These are phyloP conservation scores for Mayetiola destructor DNA, from an alignment of 2,888 invertebrate genomes.

Conservation along the genomic window DNA sequence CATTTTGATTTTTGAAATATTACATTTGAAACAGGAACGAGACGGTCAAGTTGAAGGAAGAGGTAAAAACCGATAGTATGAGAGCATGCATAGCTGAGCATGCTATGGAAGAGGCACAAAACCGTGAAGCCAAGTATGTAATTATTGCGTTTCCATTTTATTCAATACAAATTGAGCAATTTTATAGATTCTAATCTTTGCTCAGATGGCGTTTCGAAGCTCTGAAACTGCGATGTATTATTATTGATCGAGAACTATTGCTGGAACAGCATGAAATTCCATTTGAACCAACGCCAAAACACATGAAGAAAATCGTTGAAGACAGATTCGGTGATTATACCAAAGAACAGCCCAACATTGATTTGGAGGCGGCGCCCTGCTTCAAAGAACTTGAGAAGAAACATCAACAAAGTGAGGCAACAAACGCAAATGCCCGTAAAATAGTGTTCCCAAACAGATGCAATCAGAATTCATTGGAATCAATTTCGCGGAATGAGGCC, in stretches of 20 bases:
- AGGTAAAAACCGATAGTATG: conserved; percentile 29
- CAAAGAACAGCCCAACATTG: too few relatives aligned
- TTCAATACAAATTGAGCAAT: neutral
- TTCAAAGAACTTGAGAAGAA: too few relatives aligned
- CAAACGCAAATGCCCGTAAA: too few relatives aligned
- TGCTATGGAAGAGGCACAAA: conserved; percentile 28
- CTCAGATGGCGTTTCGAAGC: conserved; percentile 34
- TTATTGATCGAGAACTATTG: conserved; percentile 30
- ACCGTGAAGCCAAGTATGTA: conserved; percentile 30
- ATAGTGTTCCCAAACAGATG: too few relatives aligned
- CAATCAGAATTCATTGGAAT: too few relatives aligned
- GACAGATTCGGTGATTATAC: too few relatives aligned
- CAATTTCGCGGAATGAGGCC: too few relatives aligned
- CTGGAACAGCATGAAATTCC: conserved; percentile 28
- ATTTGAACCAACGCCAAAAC: neutral
- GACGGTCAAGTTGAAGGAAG: conserved; percentile 30
- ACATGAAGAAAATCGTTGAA: too few relatives aligned
- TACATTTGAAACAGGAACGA: conserved; percentile 27
- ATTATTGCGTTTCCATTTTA: neutral
- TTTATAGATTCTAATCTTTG: neutral
- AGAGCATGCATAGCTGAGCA: conserved; percentile 23
- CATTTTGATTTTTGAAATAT: neutral
- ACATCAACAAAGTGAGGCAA: too few relatives aligned
- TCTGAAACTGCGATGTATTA: conserved; percentile 29
- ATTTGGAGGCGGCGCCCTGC: too few relatives aligned